Base-by-base conservation (phyloP, 2,888 invertebrate species). In the Neoitamus cyanurus region DNA sequence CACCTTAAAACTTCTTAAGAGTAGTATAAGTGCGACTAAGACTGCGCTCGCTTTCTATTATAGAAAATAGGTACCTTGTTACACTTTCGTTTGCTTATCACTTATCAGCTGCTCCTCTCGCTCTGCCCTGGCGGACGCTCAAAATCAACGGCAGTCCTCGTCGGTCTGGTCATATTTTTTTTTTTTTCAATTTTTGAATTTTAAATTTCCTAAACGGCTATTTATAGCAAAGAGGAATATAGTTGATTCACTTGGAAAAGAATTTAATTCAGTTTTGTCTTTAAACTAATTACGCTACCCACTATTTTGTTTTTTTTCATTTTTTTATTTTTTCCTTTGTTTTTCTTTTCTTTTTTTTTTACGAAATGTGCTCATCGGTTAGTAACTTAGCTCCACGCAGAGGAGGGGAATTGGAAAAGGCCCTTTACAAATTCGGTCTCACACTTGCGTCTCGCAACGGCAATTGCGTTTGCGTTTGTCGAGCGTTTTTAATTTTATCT, bases 401-500 rank as follows among this genome's bases (percentile, higher is more conserved):
- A 48, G 48, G 48, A 48, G 5, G 15, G 48, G n/a, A 48, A 48
- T 58, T 58, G 15, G 7, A 58, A 58, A 20, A 58, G 58, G 58
- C 20, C 58, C 58, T 58, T 58, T 58, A 58, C 58, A 25, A 58
- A 20, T 20, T 58, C n/a, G n/a, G 34, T 34, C 7, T 58, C 31
- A 31, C 5, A 4, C 5, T 31, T 31, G 5, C 5, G 5, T 31
- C 31, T 31, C 31, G 31, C 31, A 31, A n/a, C n/a, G n/a, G n/a
- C n/a, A n/a, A n/a, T 34, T 34, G 7, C 34, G 7, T 7, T 48
- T 48, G 6, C n/a, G 3, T 48, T 48, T 48, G 13, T 42, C 9
- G 15, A 5, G 15, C 15, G n/a, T 7, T n/a, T 48, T 48, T 20
- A 11, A 36, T 42, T 15, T 58, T 58, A n/a, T 25, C 93, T 94